These are phyloP conservation scores for cattle (Bos taurus) DNA, from an alignment of 2,113 vertebrate genomes.

Conservation along the genomic window DNA sequence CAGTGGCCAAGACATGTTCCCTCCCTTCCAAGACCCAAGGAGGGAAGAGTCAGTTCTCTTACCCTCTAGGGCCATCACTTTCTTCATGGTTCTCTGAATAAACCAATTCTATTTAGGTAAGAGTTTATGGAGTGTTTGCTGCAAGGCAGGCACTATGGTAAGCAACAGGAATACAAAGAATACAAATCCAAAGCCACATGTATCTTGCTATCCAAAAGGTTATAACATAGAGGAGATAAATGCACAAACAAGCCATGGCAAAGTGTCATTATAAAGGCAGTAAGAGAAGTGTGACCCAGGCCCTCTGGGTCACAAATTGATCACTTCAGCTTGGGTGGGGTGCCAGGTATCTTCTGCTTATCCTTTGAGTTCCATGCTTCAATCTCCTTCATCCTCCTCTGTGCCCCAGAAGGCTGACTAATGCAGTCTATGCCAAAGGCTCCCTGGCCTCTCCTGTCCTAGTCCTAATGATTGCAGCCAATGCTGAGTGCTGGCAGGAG, in stretches of 20 bases:
- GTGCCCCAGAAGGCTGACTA: neutral
- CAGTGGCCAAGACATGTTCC: neutral
- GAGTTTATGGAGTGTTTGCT: neutral
- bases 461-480: neutral
- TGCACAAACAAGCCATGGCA: neutral
- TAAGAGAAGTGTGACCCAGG: neutral
- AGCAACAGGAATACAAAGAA: neutral
- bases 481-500: neutral
- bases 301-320: neutral
- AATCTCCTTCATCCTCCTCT: neutral
- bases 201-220: neutral
- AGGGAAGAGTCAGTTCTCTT: neutral
- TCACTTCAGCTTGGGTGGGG: neutral
- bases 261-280: neutral
- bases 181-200: neutral
- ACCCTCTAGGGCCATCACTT: neutral
- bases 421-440: neutral
- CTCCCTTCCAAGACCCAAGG: neutral
- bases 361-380: neutral
- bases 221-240: neutral
- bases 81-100: neutral
- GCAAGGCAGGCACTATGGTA: neutral
- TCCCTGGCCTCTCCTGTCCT: neutral
- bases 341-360: neutral
- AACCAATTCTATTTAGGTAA: neutral